Evolutionary conservation across 2,888 invertebrate species (phyloP).

Genomic region (Drosophila anceps): DNA sequence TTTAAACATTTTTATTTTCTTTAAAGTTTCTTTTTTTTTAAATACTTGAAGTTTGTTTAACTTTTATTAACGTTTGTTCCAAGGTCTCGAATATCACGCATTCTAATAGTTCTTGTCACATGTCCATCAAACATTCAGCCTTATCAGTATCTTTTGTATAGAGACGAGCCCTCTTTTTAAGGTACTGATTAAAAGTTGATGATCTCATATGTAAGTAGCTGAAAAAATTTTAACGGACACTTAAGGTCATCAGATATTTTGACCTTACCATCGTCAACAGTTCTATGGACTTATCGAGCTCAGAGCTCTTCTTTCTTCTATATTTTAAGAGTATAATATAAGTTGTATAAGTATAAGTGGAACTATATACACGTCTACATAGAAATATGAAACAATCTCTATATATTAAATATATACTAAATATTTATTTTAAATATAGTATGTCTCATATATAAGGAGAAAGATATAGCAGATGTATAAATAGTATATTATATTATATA

Average conservation of each 20-base stretch:
- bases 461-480: not conserved
- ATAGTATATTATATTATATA: too few relatives aligned
- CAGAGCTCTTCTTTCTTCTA: too few relatives aligned
- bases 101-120: not conserved
- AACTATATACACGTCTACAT: not conserved
- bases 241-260: not conserved
- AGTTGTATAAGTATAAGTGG: too few relatives aligned
- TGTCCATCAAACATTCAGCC: not conserved
- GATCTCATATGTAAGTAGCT: not conserved
- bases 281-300: not conserved
- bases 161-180: constrained; percentile 6
- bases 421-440: not conserved
- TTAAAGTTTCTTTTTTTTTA: too few relatives aligned
- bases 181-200: not conserved
- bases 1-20: too few relatives aligned
- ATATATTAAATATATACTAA: too few relatives aligned
- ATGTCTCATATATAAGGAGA: not conserved
- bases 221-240: not conserved
- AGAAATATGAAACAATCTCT: not conserved
- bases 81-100: not conserved
- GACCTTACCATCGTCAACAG: not conserved
- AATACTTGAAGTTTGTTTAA: too few relatives aligned
- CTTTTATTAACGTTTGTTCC: not conserved
- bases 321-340: too few relatives aligned
- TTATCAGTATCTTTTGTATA: not conserved